Evolutionary conservation across 1,140 invertebrate species (phyloP), one percentile per base, ranked within the genome.

Genomic region (Scaptomyza hsui): DNA sequence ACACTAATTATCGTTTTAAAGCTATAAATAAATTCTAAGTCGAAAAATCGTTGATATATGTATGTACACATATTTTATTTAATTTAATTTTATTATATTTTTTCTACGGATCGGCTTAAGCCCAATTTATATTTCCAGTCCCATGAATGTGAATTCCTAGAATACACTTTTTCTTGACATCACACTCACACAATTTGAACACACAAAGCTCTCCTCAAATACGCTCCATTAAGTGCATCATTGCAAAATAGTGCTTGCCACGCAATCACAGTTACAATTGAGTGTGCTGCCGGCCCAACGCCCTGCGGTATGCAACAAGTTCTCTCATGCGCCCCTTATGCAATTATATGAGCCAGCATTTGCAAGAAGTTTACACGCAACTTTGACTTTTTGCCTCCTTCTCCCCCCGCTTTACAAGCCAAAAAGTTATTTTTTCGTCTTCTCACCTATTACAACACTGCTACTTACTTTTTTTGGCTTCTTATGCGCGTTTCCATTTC

Each of bases 321-420:
- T 76, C 21, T 60, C 49, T 29, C 49, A 39, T 60, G 44, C 53
- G 56, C 65, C 71, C 62, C 71, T 83, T 83, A 78, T 77, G 75
- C 79, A 83, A 83, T 82, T 82, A 83, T 75, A 57, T 72, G 62
- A 57, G 45, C 37, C 52, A 75, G 19, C 61, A 65, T 68, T 68
- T 71, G 78, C 49, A 56, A 65, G 61, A 82, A 53, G 52, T 70
- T 75, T 29, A 72, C 69, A 63, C 53, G 64, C 59, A 64, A 68
- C 75, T 83, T 83, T 75, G 76, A 69, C 65, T 72, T 47, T 68
- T 62, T 48, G 26, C 26, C 6, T 9, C 6, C 5, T 1, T 0
- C 0, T 6, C 6, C 26, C 26, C 1, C 26, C 26, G 55, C 65
- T 24, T 57, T 74, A 49, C 70, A 74, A 60, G 1, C 24, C 69